Evolutionary conservation across 2,797 vertebrate species (phyloP).

Genomic region (Aplochiton taeniatus): DNA sequence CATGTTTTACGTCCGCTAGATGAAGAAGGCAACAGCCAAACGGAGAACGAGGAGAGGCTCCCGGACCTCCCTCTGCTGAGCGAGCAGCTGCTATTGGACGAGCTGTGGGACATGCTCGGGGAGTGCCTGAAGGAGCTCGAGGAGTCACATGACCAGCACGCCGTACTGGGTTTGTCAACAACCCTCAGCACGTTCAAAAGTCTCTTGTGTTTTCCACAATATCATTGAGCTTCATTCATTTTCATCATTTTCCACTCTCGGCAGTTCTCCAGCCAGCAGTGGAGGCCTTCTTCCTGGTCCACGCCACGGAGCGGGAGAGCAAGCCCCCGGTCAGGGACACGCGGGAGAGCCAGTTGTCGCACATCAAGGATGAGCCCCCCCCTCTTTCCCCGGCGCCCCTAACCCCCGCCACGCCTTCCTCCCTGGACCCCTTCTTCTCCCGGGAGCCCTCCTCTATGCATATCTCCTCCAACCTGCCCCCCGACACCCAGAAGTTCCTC

Average conservation of each 20-base stretch:
- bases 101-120: slow-evolving; percentile 96
- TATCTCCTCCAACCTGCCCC: slow-evolving; percentile 93
- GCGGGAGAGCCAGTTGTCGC: slow-evolving; percentile 84
- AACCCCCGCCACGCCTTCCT: slow-evolving; percentile 91
- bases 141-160: slow-evolving; percentile 96
- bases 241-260: neutral
- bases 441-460: slow-evolving; percentile 95
- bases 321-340: slow-evolving; percentile 93
- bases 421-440: slow-evolving; percentile 93
- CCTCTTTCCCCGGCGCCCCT: slow-evolving; percentile 87
- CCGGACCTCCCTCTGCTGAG: slow-evolving; percentile 92
- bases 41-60: slow-evolving; percentile 86
- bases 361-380: slow-evolving; percentile 83
- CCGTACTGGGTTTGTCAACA: slow-evolving; percentile 82
- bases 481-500: slow-evolving; percentile 95
- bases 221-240: neutral
- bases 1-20: slow-evolving; percentile 57
- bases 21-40: slow-evolving; percentile 75
- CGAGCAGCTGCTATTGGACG: slow-evolving; percentile 91
- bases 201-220: neutral
- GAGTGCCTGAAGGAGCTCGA: slow-evolving; percentile 96
- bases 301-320: slow-evolving; percentile 94
- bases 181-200: too few species aligned
- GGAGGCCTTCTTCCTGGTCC: slow-evolving; percentile 95
- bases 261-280: slow-evolving; percentile 92